Percentiles rank a stretch among this genome's conserved stretches.
phyloP scores from a whole-genome alignment of 2,797 vertebrate genomes.

The Pygocentrus nattereri region DNA sequence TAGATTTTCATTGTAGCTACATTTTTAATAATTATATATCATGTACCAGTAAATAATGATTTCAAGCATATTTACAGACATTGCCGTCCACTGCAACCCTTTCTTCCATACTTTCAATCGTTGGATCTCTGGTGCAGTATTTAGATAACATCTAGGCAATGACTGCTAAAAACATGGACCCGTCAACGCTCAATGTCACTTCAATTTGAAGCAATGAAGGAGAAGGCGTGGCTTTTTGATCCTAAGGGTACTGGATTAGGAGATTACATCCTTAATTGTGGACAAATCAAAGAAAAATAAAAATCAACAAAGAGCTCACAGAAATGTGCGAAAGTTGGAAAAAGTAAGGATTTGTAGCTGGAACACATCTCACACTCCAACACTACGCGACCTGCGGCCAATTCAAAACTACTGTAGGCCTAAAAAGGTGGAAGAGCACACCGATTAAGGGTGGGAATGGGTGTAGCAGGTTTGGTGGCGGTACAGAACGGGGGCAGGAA shows the following conservation, averaged over 20 bases:
- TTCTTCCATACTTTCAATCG: constrained; percentile 18
- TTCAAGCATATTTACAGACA: constrained; percentile 43
- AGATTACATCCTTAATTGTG: neutral
- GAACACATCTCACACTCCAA: neutral
- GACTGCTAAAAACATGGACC: constrained; percentile 57
- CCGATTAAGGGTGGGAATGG: neutral
- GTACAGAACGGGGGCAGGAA: neutral
- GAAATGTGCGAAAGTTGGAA: neutral
- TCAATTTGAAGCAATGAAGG: constrained; percentile 71
- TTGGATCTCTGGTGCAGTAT: constrained; percentile 38
- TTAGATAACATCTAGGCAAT: constrained; percentile 31
- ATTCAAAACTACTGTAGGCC: constrained; percentile 6
- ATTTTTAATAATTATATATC: constrained; percentile 10
- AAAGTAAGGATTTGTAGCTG: neutral
- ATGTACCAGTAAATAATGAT: constrained; percentile 35
- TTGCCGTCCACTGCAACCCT: constrained; percentile 38
- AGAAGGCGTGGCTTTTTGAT: constrained; percentile 3
- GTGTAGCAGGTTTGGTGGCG: neutral
- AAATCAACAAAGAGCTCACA: neutral
- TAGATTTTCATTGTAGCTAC: neutral
- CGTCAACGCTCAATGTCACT: constrained; percentile 60
- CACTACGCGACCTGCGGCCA: neutral
- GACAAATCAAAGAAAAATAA: constrained; percentile 5
- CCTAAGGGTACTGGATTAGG: neutral
- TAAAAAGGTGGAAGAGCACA: constrained; percentile 2